Evolutionary conservation across 2,888 invertebrate species (phyloP).

Genomic region (Agapetus fuscipes): DNA sequence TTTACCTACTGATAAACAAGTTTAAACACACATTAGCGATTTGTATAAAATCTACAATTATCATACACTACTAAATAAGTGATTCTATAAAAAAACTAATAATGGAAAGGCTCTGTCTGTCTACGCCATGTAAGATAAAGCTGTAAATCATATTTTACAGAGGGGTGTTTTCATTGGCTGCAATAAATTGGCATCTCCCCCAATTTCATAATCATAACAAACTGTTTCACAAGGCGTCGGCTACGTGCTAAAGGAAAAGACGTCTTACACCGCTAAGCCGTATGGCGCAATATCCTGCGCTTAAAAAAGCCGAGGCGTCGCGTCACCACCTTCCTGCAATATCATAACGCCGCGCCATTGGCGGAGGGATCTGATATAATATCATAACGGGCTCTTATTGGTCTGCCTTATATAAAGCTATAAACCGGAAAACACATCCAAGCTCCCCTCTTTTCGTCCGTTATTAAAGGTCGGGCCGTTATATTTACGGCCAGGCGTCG

Average conservation of each 20-base stretch:
- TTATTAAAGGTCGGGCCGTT: slow-evolving; percentile 36
- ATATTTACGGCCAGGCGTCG: slow-evolving; percentile 28
- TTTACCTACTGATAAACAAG: no score
- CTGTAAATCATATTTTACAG: no score
- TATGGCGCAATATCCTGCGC: slow-evolving; percentile 24
- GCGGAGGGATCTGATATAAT: slow-evolving; percentile 49
- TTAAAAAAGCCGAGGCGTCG: slow-evolving; percentile 13
- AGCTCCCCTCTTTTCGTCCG: slow-evolving; percentile 24
- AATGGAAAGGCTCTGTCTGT: no score
- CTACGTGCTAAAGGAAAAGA: slow-evolving; percentile 6
- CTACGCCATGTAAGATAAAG: no score
- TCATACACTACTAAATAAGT: no score
- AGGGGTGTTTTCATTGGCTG: no score
- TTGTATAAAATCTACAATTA: no score
- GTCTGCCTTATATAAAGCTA: slow-evolving; percentile 24
- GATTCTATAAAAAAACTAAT: no score
- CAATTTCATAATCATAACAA: slow-evolving; percentile 12
- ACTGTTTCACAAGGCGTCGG: slow-evolving; percentile 12
- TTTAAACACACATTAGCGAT: no score
- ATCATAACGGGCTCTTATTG: slow-evolving; percentile 52
- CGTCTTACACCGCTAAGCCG: slow-evolving; percentile 33
- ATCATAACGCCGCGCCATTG: slow-evolving; percentile 47
- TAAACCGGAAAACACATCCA: neutral
- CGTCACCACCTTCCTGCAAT: slow-evolving; percentile 28
- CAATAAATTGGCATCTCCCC: no score